Conservation (phyloP, 2,888 invertebrate genomes). For the Iphiclides podalirius region DNA sequence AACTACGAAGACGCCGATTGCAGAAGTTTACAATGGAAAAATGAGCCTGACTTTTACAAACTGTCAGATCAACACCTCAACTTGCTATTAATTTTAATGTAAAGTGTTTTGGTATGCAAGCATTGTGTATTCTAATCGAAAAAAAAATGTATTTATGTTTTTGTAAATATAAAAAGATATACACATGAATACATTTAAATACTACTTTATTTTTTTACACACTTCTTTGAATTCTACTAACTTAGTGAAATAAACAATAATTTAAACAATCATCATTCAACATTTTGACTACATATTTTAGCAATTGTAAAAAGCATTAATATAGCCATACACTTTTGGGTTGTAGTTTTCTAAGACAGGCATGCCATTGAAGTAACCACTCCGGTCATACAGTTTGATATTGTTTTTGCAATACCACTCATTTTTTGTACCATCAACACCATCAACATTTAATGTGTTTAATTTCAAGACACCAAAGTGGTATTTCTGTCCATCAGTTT, state of each 20-base stretch:
- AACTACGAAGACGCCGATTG: slow-evolving; percentile 87
- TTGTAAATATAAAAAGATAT: slow-evolving; percentile 77
- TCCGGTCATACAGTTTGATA: slow-evolving; percentile 83
- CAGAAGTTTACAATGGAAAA: slow-evolving; percentile 83
- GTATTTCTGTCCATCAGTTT: slow-evolving; percentile 87
- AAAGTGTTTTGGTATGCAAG: slow-evolving; percentile 73
- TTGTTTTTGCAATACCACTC: slow-evolving; percentile 87
- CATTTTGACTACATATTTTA: slow-evolving; percentile 42
- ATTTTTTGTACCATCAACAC: slow-evolving; percentile 83
- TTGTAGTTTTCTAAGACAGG: slow-evolving; percentile 88
- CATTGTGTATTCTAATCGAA: slow-evolving; percentile 71
- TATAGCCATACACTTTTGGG: slow-evolving; percentile 86
- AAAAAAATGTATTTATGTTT: slow-evolving; percentile 74
- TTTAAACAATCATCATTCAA: slow-evolving; percentile 26
- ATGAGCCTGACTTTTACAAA: slow-evolving; percentile 52
- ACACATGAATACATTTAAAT: slow-evolving; percentile 73
- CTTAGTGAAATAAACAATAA: slow-evolving; percentile 18
- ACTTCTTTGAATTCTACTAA: slow-evolving; percentile 26
- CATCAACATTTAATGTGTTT: slow-evolving; percentile 86
- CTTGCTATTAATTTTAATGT: slow-evolving; percentile 68
- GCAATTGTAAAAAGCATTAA: slow-evolving; percentile 90
- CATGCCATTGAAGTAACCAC: slow-evolving; percentile 82
- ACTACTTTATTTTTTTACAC: slow-evolving; percentile 39
- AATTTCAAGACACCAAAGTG: slow-evolving; percentile 92
- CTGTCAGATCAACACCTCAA: slow-evolving; percentile 57